Conservation (phyloP, 2,113 vertebrate genomes). For the Dicerorhinus sumatrensis region DNA sequence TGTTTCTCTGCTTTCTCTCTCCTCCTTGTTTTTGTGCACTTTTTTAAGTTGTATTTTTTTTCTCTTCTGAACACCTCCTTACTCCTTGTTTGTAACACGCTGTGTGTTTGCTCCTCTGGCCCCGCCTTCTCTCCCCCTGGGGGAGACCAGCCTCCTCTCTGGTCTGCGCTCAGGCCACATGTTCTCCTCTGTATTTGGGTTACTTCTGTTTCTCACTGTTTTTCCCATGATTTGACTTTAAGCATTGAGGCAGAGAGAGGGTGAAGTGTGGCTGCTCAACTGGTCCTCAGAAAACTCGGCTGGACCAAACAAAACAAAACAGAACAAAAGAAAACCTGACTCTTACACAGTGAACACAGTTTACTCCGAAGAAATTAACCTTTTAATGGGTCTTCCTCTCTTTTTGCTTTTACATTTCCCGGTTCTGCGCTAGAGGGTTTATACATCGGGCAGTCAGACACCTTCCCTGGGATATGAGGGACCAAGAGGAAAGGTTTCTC, state of each 20-base stretch:
- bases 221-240: neutral
- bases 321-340: neutral
- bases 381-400: rapidly evolving
- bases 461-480: neutral
- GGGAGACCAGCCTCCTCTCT: neutral
- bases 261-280: neutral
- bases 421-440: neutral
- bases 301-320: neutral
- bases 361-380: no score
- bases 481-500: neutral
- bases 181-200: neutral
- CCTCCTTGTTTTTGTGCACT: neutral
- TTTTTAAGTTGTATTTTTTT: neutral
- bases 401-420: neutral
- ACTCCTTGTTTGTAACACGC: rapidly evolving
- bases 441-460: no score
- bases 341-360: no score
- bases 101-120: rapidly evolving
- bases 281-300: neutral
- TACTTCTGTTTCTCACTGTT: neutral
- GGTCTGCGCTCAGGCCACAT: neutral
- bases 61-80: neutral
- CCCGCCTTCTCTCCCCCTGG: neutral
- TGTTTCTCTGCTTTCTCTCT: neutral
- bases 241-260: neutral